Evolutionary conservation across 1,140 invertebrate genomes (phyloP).

Genomic region (Rhopalosiphum maidis): DNA sequence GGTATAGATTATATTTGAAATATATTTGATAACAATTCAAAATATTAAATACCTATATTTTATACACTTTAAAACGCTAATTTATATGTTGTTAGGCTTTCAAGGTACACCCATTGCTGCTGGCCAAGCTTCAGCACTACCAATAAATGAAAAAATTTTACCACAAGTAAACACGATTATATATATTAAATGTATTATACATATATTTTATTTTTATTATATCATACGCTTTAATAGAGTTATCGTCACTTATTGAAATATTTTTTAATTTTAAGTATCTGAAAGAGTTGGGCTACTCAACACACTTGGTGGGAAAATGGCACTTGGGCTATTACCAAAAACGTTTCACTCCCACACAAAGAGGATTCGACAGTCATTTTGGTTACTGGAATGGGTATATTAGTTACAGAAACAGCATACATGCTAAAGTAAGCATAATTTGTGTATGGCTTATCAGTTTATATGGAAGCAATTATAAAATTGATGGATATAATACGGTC

Average conservation of each 20-base stretch:
- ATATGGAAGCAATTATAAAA: not conserved
- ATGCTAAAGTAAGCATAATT: constrained; percentile 59
- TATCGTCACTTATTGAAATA: not conserved
- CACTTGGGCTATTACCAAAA: constrained; percentile 71
- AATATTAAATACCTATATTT: no score
- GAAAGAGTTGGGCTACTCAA: constrained; percentile 70
- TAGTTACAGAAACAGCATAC: constrained; percentile 70
- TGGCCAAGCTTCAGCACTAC: constrained; percentile 67
- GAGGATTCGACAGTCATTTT: constrained; percentile 73
- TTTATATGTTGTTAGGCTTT: constrained; percentile 66
- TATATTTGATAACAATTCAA: no score
- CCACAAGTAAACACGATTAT: constrained; percentile 63
- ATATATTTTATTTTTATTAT: not conserved
- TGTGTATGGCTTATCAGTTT: not conserved
- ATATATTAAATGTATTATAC: no score
- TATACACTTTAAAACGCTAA: not conserved
- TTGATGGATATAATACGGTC: not conserved
- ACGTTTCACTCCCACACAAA: constrained; percentile 68
- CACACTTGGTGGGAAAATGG: constrained; percentile 77
- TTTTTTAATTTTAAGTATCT: constrained; percentile 63
- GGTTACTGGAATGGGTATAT: constrained; percentile 72
- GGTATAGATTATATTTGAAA: no score
- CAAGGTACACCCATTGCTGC: constrained; percentile 69
- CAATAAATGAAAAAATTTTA: constrained; percentile 67
- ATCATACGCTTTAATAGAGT: not conserved